These are phyloP conservation scores for Ditylenchus dipsaci DNA, from an alignment of 1,140 invertebrate species.

Conservation along the genomic window DNA sequence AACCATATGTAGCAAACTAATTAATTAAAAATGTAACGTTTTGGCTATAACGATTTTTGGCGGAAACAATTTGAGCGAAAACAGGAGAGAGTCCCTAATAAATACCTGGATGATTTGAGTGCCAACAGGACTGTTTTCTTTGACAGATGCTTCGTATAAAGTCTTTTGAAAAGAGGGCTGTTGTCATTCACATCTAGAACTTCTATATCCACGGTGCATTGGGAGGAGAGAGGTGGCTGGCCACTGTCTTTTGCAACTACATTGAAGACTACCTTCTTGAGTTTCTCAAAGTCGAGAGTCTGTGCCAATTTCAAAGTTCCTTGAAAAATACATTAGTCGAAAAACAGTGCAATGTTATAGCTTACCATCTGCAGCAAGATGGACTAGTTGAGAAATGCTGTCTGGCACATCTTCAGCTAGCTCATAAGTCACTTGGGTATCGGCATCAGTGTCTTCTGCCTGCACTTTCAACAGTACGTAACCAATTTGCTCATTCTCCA, in stretches of 20 bases:
- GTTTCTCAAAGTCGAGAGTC: slow-evolving; percentile 77
- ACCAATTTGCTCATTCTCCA: slow-evolving; percentile 50
- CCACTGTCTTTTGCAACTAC: slow-evolving; percentile 83
- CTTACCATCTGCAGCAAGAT: slow-evolving; percentile 57
- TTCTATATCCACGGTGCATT: slow-evolving; percentile 72
- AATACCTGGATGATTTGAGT: slow-evolving; percentile 73
- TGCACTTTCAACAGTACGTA: slow-evolving; percentile 40
- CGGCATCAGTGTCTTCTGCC: slow-evolving; percentile 38
- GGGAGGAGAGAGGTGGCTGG: slow-evolving; percentile 74
- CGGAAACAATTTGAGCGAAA: no score
- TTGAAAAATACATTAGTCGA: slow-evolving; percentile 60
- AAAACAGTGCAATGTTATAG: slow-evolving; percentile 75
- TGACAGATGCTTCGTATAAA: slow-evolving; percentile 76
- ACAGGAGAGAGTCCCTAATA: slow-evolving; percentile 51
- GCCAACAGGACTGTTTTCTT: slow-evolving; percentile 85
- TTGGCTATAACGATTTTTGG: no score
- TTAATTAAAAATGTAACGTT: no score
- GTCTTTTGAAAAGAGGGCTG: slow-evolving; percentile 66
- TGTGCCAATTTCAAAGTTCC: slow-evolving; percentile 82
- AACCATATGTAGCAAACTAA: no score
- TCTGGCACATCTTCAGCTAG: slow-evolving; percentile 63
- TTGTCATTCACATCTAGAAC: slow-evolving; percentile 92
- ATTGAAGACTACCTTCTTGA: slow-evolving; percentile 71
- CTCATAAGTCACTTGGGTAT: slow-evolving; percentile 66
- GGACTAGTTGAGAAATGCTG: not conserved